Base-by-base conservation (phyloP, 2,888 invertebrate species). In the Thymelicus acteon region DNA sequence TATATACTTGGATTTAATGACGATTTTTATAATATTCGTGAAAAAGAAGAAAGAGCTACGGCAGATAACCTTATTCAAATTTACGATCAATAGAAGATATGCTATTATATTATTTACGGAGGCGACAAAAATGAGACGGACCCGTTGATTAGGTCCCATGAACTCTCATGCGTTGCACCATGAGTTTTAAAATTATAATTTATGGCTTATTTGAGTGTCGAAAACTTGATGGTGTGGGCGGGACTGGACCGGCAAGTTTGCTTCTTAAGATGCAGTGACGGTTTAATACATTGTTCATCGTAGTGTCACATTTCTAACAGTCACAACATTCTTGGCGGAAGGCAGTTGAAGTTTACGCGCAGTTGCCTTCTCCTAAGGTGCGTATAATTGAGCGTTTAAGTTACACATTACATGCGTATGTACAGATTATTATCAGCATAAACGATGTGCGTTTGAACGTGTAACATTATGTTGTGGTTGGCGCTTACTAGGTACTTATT, bases 131-230 rank as follows among this genome's bases (percentile, higher is more conserved):
- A 80, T 77, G 78, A 78, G 72, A 76, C 75, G 58, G 63, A 19
- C 80, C 78, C 79, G 80, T 86, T 85, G 80, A 83, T 84, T 82
- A 82, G 31, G 31, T 31, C 31, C 72, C 78, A 81, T 82, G 76
- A 82, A 5, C 4, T 31, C 31, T 72, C 78, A 81, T 82, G 76
- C 82, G 82, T 83, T 82, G 82, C 77, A 80, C 80, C 85, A 84
- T 84, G 82, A 83, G 83, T 88, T 91, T 90, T 87, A 86, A 89
- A 91, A 90, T 91, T 89, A 90, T 91, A 91, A 92, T 92, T 91
- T 92, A 93, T 88, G 83, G 84, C 85, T 89, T 87, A 87, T 88
- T 88, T 85, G 85, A 85, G 88, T 92, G 92, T 91, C 87, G 93
- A 91, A 92, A 93, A 87, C 86, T 85, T 74, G 82, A 87, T 86